Conservation (phyloP, 2,797 vertebrate genomes). For the Sebastes oblongus region DNA sequence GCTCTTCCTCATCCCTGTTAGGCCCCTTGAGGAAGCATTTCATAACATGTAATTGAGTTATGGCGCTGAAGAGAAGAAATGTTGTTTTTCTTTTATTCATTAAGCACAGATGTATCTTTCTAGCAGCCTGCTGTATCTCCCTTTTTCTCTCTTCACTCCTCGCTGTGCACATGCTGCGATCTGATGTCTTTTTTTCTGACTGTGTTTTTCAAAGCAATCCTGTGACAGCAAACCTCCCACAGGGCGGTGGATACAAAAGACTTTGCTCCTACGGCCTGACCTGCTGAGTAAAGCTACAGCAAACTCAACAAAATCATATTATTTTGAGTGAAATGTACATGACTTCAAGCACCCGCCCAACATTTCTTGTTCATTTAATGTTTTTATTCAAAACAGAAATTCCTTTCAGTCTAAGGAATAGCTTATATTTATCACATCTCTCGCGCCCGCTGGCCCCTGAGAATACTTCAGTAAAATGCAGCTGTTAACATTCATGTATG, state of each 20-base stretch:
- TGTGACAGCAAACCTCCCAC: background rate
- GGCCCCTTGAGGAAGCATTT: background rate
- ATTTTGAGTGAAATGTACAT: background rate
- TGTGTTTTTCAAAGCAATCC: background rate
- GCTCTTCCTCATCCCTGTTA: background rate
- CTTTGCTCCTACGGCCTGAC: background rate
- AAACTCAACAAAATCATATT: background rate
- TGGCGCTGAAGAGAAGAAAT: background rate
- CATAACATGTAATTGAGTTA: background rate
- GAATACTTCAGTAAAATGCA: slow-evolving; percentile 34
- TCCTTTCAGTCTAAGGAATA: background rate
- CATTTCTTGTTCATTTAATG: background rate
- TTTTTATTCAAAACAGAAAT: slow-evolving; percentile 26
- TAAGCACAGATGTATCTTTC: background rate
- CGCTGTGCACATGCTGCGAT: background rate
- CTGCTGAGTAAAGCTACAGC: background rate
- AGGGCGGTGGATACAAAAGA: background rate
- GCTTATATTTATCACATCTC: slow-evolving; percentile 37
- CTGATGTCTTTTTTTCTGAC: background rate
- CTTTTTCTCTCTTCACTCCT: background rate
- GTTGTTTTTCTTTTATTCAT: background rate
- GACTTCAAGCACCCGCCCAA: background rate
- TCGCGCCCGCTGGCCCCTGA: background rate
- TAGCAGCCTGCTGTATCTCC: background rate
- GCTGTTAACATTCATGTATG: slow-evolving; percentile 64